Conservation (phyloP, 30 jellyfish, hydroid and myxozoan species). For the Aurelia sp. region DNA sequence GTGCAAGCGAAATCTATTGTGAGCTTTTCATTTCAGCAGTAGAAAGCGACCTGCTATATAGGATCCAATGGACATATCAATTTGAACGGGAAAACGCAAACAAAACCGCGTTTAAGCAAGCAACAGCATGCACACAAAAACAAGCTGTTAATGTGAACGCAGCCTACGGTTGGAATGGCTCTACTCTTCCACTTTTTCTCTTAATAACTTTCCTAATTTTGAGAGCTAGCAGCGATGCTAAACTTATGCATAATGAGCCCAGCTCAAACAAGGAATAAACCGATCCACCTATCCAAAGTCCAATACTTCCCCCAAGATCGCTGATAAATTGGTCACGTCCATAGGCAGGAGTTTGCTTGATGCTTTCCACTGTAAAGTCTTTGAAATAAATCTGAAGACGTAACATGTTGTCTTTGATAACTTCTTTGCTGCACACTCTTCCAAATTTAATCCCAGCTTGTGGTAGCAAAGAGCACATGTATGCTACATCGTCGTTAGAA, state of each 20-base stretch:
- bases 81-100: too few species aligned
- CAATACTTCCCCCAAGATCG: constrained; percentile 69
- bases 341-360: constrained; percentile 38
- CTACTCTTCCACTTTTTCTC: too few species aligned
- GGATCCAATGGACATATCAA: too few species aligned
- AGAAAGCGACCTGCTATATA: too few species aligned
- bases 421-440: constrained; percentile 8
- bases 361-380: constrained; percentile 59
- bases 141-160: too few species aligned
- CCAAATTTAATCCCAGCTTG: background rate
- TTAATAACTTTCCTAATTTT: background rate
- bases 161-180: too few species aligned
- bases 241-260: background rate
- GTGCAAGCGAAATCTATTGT: too few species aligned
- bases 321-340: constrained; percentile 11
- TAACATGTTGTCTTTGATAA: constrained; percentile 6
- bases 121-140: too few species aligned
- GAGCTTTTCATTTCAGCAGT: too few species aligned
- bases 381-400: constrained; percentile 19
- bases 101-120: too few species aligned
- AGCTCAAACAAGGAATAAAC: constrained; percentile 56
- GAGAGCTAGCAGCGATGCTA: background rate
- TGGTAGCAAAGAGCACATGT: background rate
- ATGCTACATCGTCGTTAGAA: background rate
- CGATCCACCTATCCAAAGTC: constrained; percentile 73